phyloP scores from a whole-genome alignment of 2,797 vertebrate genomes.

The Microctenopoma stevenorrisi region DNA sequence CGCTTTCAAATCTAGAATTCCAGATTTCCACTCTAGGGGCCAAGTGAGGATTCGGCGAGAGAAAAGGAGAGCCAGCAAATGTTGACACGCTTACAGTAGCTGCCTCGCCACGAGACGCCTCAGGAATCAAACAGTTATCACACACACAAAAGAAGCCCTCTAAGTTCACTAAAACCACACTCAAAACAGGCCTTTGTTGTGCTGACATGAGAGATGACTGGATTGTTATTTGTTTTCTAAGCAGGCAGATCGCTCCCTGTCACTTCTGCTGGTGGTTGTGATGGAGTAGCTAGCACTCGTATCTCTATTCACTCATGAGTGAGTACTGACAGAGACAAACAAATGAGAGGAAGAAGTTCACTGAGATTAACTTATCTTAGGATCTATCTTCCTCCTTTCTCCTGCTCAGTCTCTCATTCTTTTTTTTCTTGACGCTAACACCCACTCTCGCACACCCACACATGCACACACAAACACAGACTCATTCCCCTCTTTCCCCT shows the following conservation, averaged over 20 bases:
- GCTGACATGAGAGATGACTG: slow-evolving; percentile 83
- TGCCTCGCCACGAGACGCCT: slow-evolving; percentile 78
- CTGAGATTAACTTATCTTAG: slow-evolving; percentile 78
- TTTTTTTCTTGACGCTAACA: slow-evolving; percentile 68
- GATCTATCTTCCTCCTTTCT: slow-evolving; percentile 75
- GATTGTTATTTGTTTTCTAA: slow-evolving; percentile 83
- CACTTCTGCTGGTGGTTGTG: slow-evolving; percentile 72
- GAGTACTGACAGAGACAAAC: slow-evolving; percentile 76
- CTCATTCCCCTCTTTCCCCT: slow-evolving; percentile 71
- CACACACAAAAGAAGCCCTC: slow-evolving; percentile 79
- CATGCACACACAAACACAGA: slow-evolving; percentile 68
- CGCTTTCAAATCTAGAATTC: slow-evolving; percentile 79
- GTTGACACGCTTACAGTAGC: slow-evolving; percentile 82
- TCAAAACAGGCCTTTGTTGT: slow-evolving; percentile 82
- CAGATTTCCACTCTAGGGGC: slow-evolving; percentile 78
- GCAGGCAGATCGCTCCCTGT: slow-evolving; percentile 78
- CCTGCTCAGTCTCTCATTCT: slow-evolving; percentile 61
- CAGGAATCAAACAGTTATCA: slow-evolving; percentile 79
- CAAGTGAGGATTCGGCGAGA: slow-evolving; percentile 75
- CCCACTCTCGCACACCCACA: slow-evolving; percentile 75
- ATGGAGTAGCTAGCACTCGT: slow-evolving; percentile 71
- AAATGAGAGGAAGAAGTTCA: slow-evolving; percentile 80
- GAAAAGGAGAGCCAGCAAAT: slow-evolving; percentile 75
- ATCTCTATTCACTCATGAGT: slow-evolving; percentile 61
- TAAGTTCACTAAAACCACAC: slow-evolving; percentile 83